Base-by-base conservation (phyloP, 1,140 invertebrate species). In the Phocides pigmalion region DNA sequence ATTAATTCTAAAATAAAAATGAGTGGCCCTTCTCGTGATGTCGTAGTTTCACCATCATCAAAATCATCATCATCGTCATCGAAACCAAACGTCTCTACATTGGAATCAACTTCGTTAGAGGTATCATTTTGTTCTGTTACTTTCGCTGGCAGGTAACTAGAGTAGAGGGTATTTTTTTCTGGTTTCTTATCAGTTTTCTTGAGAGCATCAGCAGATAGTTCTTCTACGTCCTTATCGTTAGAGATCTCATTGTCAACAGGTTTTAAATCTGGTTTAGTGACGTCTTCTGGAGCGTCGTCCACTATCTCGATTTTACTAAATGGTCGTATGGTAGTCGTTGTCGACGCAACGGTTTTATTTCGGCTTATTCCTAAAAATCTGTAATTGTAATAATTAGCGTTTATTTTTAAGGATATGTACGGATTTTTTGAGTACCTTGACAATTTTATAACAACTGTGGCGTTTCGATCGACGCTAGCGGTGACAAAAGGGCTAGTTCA, bases 121-220 rank as follows among this genome's bases (percentile, higher is more conserved):
- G 75, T 81, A 15, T 73, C 67, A 51, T 83, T 82, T 0, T 35
- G 11, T 22, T 74, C 73, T 32, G 76, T 47, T 14, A 50, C 61
- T 77, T 54, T 58, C 51, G 9, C 50, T 0, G 84, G 84, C 19
- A 86, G 59, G 44, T 84, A 87, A 28, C 64, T 88, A 0, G 81
- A 79, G n/a, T 75, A 89, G 0, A 90, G 49, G 3, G 80, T 85
- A 5, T 90, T 72, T 65, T 92, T 90, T 49, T 90, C 87, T 28
- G 87, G 87, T 77, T 84, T 86, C 25, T 76, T 84, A n/a, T 79
- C 76, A 28, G 62, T 50, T 69, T 87, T 87, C 49, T 73, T 82
- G 1, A 79, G 6, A 12, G 74, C 79, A 16, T 85, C 79, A 4
- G 64, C 37, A 0, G 87, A 81, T 0, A 89, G 44, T 65, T 91